Evolutionary conservation across 2,797 vertebrate genomes (phyloP).

Genomic region (Gobionotothen gibberifrons): DNA sequence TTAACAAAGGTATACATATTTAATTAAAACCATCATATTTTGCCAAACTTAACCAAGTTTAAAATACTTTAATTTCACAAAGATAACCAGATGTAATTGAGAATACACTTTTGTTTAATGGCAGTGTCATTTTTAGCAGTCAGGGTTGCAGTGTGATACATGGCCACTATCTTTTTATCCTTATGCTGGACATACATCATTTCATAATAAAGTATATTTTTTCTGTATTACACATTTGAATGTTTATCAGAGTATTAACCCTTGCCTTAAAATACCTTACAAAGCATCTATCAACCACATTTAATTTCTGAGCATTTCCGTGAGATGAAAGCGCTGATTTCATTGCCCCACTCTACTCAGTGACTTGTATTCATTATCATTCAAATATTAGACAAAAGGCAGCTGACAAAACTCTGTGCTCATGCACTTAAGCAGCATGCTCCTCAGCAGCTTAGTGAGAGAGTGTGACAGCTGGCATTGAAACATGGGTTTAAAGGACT

Average conservation of each 20-base stretch:
- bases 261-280: not conserved
- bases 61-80: too few relatives aligned
- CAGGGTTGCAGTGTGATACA: too few relatives aligned
- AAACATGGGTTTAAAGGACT: conserved; percentile 8
- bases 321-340: not conserved
- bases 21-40: too few relatives aligned
- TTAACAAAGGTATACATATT: too few relatives aligned
- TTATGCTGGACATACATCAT: not conserved
- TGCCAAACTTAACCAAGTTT: too few relatives aligned
- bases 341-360: not conserved
- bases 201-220: not conserved
- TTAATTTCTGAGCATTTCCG: not conserved
- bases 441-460: conserved; percentile 5
- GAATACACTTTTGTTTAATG: too few relatives aligned
- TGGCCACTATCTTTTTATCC: not conserved
- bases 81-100: too few relatives aligned
- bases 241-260: not conserved
- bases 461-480: conserved; percentile 8
- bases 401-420: not conserved
- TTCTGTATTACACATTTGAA: not conserved
- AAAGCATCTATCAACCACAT: not conserved
- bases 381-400: conserved; percentile 11
- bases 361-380: conserved; percentile 17
- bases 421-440: not conserved
- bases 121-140: too few relatives aligned